Conservation (phyloP, 2,888 invertebrate genomes). For the Trisateles emortualis region DNA sequence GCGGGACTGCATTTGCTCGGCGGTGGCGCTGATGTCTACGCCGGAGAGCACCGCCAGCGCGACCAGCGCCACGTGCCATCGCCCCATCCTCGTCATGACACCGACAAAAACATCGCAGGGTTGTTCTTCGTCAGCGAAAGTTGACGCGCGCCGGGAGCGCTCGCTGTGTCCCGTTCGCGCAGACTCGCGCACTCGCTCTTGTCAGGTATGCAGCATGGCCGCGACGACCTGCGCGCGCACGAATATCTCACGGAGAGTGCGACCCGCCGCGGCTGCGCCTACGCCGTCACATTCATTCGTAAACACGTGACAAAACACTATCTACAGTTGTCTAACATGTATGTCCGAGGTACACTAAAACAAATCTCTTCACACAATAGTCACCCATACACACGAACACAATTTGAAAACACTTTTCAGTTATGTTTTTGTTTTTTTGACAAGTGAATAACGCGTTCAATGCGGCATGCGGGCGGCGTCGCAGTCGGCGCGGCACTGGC, state of each 20-base stretch:
- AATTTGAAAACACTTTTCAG: slow-evolving; percentile 68
- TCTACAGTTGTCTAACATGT: slow-evolving; percentile 51
- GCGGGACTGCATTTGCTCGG: slow-evolving; percentile 93
- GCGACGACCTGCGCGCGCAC: slow-evolving; percentile 84
- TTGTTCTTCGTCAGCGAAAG: slow-evolving; percentile 76
- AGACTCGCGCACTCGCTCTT: slow-evolving; percentile 80
- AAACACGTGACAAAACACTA: slow-evolving; percentile 84
- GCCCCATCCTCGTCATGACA: slow-evolving; percentile 81
- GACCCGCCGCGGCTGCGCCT: slow-evolving; percentile 81
- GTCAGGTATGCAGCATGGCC: slow-evolving; percentile 87
- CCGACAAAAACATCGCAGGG: slow-evolving; percentile 76
- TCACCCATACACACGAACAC: slow-evolving; percentile 57
- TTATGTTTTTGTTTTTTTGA: slow-evolving; percentile 73
- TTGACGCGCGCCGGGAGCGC: slow-evolving; percentile 69
- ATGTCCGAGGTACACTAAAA: slow-evolving; percentile 42
- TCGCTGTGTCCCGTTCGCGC: slow-evolving; percentile 83
- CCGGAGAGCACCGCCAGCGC: slow-evolving; percentile 77
- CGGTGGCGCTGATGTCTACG: slow-evolving; percentile 70
- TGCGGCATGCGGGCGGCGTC: slow-evolving; percentile 73
- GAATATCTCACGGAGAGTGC: slow-evolving; percentile 85
- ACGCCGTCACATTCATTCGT: slow-evolving; percentile 84
- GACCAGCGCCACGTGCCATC: slow-evolving; percentile 82
- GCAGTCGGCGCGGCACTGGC: slow-evolving; percentile 81
- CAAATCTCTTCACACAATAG: slow-evolving; percentile 30
- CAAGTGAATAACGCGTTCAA: slow-evolving; percentile 53